Percentiles rank a stretch among this genome's conserved stretches.
phyloP scores from a whole-genome alignment of 2,797 vertebrate genomes.

The Myotis daubentonii region DNA sequence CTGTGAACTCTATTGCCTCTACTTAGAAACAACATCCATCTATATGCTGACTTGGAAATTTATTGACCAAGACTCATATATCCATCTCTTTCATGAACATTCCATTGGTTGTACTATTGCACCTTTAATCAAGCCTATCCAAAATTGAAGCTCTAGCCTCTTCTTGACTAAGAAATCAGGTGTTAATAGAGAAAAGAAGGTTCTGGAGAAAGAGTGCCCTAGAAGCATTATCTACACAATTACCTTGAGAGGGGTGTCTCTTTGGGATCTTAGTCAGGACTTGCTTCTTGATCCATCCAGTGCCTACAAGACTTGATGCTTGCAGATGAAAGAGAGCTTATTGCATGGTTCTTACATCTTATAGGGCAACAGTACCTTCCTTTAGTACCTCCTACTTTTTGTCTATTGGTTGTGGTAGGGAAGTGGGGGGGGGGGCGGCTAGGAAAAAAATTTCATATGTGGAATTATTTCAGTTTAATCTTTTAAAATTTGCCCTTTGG shows the following conservation, averaged over 20 bases:
- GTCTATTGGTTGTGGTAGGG: neutral
- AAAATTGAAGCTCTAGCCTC: neutral
- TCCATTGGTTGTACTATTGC: neutral
- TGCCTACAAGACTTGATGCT: neutral
- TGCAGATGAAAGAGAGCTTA: neutral
- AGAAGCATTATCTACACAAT: neutral
- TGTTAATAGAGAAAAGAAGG: neutral
- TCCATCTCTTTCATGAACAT: neutral
- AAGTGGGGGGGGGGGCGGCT: neutral
- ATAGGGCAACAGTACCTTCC: slow-evolving; percentile 19
- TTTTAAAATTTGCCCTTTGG: slow-evolving; percentile 34
- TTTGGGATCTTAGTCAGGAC: neutral
- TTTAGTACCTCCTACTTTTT: slow-evolving; percentile 53
- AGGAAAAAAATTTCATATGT: neutral
- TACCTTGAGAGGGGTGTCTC: slow-evolving; percentile 53
- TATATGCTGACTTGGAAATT: neutral
- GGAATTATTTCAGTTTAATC: slow-evolving; percentile 47
- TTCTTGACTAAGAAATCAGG: slow-evolving; percentile 44
- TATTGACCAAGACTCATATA: neutral
- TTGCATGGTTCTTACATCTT: neutral
- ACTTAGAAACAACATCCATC: neutral
- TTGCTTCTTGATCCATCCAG: neutral
- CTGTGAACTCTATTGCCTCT: neutral
- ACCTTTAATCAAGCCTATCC: neutral
- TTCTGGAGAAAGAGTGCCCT: neutral